These are phyloP conservation scores for Xenopus borealis DNA, from an alignment of 2,113 vertebrate genomes.

Conservation along the genomic window DNA sequence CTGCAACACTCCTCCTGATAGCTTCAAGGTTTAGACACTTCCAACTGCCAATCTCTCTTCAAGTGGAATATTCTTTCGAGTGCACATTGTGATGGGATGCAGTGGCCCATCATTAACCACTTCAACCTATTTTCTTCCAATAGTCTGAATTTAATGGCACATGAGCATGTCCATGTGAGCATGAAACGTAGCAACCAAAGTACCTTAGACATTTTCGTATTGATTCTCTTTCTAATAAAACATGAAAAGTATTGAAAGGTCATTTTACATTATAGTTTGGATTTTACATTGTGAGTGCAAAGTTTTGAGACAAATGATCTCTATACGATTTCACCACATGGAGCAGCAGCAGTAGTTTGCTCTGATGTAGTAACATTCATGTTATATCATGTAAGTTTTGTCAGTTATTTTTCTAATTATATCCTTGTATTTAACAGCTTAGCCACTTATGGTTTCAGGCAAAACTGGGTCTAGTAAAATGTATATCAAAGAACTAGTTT, in stretches of 20 bases:
- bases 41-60: neutral
- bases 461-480: too few relatives aligned
- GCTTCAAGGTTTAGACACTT: neutral
- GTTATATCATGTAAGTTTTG: too few relatives aligned
- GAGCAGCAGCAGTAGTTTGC: too few relatives aligned
- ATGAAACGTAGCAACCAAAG: neutral
- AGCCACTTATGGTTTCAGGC: too few relatives aligned
- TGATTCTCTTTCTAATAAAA: neutral
- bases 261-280: neutral
- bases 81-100: neutral
- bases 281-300: too few relatives aligned
- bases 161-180: neutral
- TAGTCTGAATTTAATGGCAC: neutral
- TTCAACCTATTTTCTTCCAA: neutral
- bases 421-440: too few relatives aligned
- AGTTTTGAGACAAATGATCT: too few relatives aligned
- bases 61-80: neutral
- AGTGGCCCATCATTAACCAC: constrained; percentile 1
- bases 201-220: neutral
- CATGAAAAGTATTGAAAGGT: neutral
- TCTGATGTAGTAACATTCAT: too few relatives aligned
- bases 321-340: too few relatives aligned
- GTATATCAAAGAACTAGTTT: too few relatives aligned
- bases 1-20: too few relatives aligned
- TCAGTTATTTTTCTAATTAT: too few relatives aligned